Percentiles rank a stretch among this genome's conserved stretches.
Conservation (phyloP, 1,140 invertebrate genomes). For the Cotesia typhae region DNA sequence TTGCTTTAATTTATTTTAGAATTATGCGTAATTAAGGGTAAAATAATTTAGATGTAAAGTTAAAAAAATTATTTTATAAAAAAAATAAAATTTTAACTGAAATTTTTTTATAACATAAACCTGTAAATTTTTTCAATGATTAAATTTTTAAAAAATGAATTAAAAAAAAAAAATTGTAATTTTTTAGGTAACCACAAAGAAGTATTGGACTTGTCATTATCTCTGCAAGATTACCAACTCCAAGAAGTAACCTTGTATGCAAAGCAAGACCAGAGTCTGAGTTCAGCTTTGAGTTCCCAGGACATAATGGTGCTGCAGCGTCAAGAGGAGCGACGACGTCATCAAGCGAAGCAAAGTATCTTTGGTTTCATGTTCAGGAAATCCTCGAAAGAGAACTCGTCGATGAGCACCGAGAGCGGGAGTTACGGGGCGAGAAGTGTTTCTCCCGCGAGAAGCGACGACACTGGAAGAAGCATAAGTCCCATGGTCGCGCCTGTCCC, state of each 20-base stretch:
- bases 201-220: constrained; percentile 67
- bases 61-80: too few species aligned
- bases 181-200: constrained; percentile 72
- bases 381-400: constrained; percentile 59
- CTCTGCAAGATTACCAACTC: constrained; percentile 73
- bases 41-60: too few species aligned
- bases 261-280: constrained; percentile 63
- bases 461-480: constrained; percentile 60
- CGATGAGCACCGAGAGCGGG: constrained; percentile 65
- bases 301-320: constrained; percentile 73
- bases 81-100: too few species aligned
- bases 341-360: constrained; percentile 65
- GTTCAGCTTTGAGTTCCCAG: constrained; percentile 69
- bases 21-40: too few species aligned
- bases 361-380: constrained; percentile 69
- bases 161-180: neutral
- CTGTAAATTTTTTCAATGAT: too few species aligned
- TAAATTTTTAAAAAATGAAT: neutral
- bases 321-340: constrained; percentile 67
- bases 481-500: constrained; percentile 59
- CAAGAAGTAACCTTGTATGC: constrained; percentile 73
- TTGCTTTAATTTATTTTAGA: too few species aligned
- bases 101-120: too few species aligned
- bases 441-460: constrained; percentile 66
- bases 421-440: constrained; percentile 63